Base-by-base conservation (phyloP, 2,888 invertebrate genomes). In the Deroplatys truncata region DNA sequence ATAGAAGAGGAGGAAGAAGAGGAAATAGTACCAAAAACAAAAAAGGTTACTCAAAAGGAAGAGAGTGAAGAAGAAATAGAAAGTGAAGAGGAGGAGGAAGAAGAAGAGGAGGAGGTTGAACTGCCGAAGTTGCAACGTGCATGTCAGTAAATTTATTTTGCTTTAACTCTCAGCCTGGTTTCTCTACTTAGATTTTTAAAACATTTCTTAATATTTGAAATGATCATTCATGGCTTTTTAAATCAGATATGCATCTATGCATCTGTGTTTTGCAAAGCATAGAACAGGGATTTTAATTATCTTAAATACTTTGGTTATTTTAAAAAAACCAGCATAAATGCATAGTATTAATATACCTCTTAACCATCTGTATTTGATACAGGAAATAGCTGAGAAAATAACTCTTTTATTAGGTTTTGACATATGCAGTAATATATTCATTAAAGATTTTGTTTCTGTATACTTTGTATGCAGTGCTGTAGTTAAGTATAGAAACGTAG, bases 1-100 rank as follows among this genome's bases (percentile, higher is more conserved):
- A 88, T 86, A 16, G 91, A 91, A 29, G 92, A 92, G 82, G 91
- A 91, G 86, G 91, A 90, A 84, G 92, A 92, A 20, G 92, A 92
- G 28, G 92, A 92, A 82, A 89, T 72, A 10, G 90, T 89, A 82
- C 88, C 88, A 29, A 88, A 92, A 86, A 92, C 89, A 49, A 49
- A 88, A 88, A 87, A 72, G 16, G 89, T 86, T 29, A 90, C 89
- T 15, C 92, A 93, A 88, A 93, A 93, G 88, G 93, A 94, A 89
- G 93, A 93, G 56, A 92, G 93, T 88, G 92, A 93, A 85, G 92
- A 92, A 86, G 93, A 93, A 90, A 93, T 92, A 20, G 93, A 92
- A 86, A 93, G 93, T 88, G 92, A 92, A 88, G 93, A 93, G 82
- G 91, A 91, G 84, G 91, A 91, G 82, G 92, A 92, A 84, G 91